A percentile compares a stretch with the other conserved stretches of the same genome.
Evolutionary conservation across 1,140 invertebrate genomes (phyloP).

Genomic region (Oreohelix idahoensis): DNA sequence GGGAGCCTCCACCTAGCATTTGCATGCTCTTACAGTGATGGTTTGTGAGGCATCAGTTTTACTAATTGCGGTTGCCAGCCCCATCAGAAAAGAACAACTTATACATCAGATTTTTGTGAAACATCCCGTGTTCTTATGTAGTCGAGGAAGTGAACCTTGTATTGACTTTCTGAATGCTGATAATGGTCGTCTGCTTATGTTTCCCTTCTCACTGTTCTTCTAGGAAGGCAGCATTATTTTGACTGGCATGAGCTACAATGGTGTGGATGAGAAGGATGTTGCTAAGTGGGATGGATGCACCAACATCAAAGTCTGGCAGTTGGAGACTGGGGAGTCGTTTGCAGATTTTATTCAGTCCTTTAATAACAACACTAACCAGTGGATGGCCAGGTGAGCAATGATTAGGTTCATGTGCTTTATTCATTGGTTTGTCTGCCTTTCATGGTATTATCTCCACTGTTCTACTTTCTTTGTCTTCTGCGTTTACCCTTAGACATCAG

Average conservation of each 20-base stretch:
- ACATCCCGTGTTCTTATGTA: neutral
- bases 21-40: too few species aligned
- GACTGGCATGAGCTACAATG: slow-evolving; percentile 86
- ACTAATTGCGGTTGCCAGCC: too few species aligned
- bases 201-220: slow-evolving; percentile 42
- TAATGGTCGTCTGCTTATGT: too few species aligned
- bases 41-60: too few species aligned
- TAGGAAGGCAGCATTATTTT: slow-evolving; percentile 74
- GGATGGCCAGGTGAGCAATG: slow-evolving; percentile 84
- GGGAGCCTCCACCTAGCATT: too few species aligned
- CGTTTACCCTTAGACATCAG: too few species aligned
- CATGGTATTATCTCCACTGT: too few species aligned
- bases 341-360: slow-evolving; percentile 89
- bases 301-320: slow-evolving; percentile 85
- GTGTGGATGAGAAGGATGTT: slow-evolving; percentile 77
- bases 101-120: too few species aligned
- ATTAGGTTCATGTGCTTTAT: neutral
- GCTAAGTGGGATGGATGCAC: slow-evolving; percentile 85
- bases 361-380: slow-evolving; percentile 94
- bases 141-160: neutral
- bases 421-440: too few species aligned
- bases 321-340: slow-evolving; percentile 86
- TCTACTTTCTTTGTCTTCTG: too few species aligned
- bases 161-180: neutral
- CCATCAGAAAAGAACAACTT: too few species aligned